Evolutionary conservation across 2,797 vertebrate species (phyloP).

Genomic region (Dicrostonyx torquatus): DNA sequence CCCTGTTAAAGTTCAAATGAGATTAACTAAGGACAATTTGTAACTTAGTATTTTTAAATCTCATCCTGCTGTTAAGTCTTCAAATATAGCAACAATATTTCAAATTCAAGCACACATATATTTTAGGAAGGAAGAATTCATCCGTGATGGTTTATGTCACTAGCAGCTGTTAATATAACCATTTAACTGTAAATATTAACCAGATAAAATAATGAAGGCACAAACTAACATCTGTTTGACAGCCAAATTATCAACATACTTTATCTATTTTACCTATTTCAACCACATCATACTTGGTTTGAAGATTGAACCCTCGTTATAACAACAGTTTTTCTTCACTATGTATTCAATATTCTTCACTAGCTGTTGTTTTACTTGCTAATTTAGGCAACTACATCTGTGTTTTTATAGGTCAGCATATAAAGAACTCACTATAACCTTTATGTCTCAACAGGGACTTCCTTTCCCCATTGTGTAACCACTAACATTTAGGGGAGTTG

Average conservation of each 20-base stretch:
- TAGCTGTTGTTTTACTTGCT: background rate
- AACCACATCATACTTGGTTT: background rate
- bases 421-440: background rate
- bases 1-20: background rate
- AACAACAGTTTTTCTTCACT: background rate
- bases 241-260: background rate
- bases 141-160: background rate
- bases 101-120: background rate
- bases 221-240: background rate
- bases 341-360: background rate
- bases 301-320: background rate
- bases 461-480: slow-evolving; percentile 47
- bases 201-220: background rate
- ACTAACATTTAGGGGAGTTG: slow-evolving; percentile 57
- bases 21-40: background rate
- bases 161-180: background rate
- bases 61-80: background rate
- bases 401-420: slow-evolving; percentile 47
- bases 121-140: background rate
- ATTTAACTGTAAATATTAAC: background rate
- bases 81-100: slow-evolving; percentile 28
- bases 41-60: background rate
- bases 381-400: slow-evolving; percentile 2
- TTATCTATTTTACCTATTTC: background rate
- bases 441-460: slow-evolving; percentile 53